Base-by-base conservation (phyloP, 2,888 invertebrate genomes). In the Harpalus rubripes region DNA sequence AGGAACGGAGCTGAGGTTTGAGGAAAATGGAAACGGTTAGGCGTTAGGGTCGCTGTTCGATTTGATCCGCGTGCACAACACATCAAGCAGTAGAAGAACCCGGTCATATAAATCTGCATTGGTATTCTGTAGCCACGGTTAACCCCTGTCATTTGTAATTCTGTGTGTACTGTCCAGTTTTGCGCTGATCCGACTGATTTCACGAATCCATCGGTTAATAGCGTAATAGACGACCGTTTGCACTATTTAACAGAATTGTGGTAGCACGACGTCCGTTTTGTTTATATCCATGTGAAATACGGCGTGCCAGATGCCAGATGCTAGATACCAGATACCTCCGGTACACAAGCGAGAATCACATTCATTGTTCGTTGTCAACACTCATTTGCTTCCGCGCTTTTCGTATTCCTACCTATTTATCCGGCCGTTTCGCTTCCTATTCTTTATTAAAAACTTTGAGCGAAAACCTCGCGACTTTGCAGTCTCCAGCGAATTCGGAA, bases 141-240 rank as follows among this genome's bases (percentile, higher is more conserved):
- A 82, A 82, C 82, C 82, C 82, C 82, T 74, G 82, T 68, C 82
- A 82, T 82, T 82, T 82, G 82, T 82, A 82, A 82, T 82, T 82
- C 82, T 74, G 72, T 82, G 82, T 82, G 74, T 82, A 82, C 82
- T 82, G 82, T 74, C 74, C 82, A 63, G 74, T 82, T 82, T 82
- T 82, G 74, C 74, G 82, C 82, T 82, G 74, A 82, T 82, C 82
- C 82, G 59, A 82, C 82, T 82, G 74, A 82, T 82, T 82, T 72
- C 74, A 52, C 61, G 63, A 65, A 82, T 74, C 58, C 82, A 61
- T 41, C 52, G 59, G 74, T 82, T 82, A 82, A 82, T 82, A 82
- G 82, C 82, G 74, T 82, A 82, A 82, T 82, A 82, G 82, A 82
- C 72, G 82, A 72, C 59, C 82, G 74, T 74, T 82, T 82, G 74